Evolutionary conservation across 2,113 vertebrate species (phyloP).

Genomic region (Rostratula benghalensis): DNA sequence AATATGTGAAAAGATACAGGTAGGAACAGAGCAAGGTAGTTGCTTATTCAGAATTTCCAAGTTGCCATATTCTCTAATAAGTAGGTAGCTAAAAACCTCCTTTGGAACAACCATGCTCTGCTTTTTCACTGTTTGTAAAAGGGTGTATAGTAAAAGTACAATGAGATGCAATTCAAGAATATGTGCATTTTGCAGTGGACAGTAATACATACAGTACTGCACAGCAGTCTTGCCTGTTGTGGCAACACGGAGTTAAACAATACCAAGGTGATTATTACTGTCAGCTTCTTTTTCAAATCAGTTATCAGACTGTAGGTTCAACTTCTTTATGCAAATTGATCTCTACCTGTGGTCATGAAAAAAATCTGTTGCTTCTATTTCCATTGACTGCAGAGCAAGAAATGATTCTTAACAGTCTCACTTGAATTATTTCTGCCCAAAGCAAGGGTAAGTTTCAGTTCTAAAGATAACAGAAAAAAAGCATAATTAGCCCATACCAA

Average conservation of each 20-base stretch:
- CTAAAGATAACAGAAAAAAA: background rate
- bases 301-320: background rate
- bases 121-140: background rate
- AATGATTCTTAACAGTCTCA: background rate
- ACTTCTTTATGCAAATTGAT: background rate
- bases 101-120: background rate
- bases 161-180: background rate
- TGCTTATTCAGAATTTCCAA: background rate
- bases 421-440: background rate
- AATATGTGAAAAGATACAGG: rapidly evolving
- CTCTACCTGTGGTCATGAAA: background rate
- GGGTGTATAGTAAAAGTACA: background rate
- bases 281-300: background rate
- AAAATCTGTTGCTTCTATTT: background rate
- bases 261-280: background rate
- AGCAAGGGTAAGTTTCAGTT: background rate
- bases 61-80: background rate
- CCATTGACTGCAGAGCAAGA: background rate
- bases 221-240: background rate
- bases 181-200: background rate
- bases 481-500: background rate
- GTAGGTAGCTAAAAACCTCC: background rate
- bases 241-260: background rate
- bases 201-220: background rate
- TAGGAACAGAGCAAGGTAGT: background rate